A percentile compares a stretch with the other conserved stretches of the same genome.
Evolutionary conservation across 2,113 vertebrate genomes (phyloP).

Genomic region (Plectropomus leopardus): DNA sequence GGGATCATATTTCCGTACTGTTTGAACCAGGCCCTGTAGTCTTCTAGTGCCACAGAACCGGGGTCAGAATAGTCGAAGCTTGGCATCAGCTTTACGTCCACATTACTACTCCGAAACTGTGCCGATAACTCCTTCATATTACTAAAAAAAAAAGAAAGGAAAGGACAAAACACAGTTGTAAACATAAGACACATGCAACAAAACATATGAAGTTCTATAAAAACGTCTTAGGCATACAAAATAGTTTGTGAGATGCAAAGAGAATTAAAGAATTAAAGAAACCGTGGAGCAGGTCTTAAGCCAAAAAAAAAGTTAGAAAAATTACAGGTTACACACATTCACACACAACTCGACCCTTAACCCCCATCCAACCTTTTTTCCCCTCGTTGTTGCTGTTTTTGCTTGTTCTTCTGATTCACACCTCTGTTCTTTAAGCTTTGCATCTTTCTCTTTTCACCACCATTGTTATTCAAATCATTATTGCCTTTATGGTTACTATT

Average conservation of each 20-base stretch:
- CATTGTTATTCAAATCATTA: too few species aligned
- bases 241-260: too few species aligned
- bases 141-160: slow-evolving; percentile 70
- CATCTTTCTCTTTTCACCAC: too few species aligned
- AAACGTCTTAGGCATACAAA: background rate
- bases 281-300: background rate
- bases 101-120: background rate
- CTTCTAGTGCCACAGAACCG: slow-evolving; percentile 31
- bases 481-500: too few species aligned
- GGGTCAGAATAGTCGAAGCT: slow-evolving; percentile 46
- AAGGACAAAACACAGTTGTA: background rate
- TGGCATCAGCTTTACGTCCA: slow-evolving; percentile 34
- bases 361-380: too few species aligned
- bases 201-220: background rate
- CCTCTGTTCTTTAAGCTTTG: too few species aligned
- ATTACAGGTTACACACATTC: too few species aligned
- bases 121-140: slow-evolving; percentile 70
- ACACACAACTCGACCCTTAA: too few species aligned
- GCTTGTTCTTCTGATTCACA: too few species aligned
- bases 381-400: too few species aligned
- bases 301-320: background rate
- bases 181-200: background rate
- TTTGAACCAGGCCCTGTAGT: slow-evolving; percentile 84
- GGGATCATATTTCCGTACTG: background rate
- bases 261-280: background rate